phyloP scores from a whole-genome alignment of 2,888 invertebrate species.

The Oscheius onirici region DNA sequence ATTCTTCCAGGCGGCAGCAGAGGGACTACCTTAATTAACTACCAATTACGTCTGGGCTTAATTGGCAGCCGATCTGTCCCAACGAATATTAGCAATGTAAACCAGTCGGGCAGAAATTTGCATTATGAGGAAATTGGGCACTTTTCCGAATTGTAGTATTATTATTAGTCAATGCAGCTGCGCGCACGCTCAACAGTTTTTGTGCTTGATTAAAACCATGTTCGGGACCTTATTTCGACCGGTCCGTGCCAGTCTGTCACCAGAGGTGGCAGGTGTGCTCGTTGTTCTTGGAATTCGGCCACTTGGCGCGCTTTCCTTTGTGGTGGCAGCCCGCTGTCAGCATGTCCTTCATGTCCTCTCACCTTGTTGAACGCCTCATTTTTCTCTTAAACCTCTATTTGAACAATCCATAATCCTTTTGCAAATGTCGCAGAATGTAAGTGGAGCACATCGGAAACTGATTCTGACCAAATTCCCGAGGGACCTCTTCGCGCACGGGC shows the following conservation, averaged over 20 bases:
- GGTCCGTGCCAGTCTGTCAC: conserved; percentile 18
- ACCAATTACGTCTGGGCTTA: neutral
- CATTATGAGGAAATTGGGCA: neutral
- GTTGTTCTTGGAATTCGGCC: conserved; percentile 31
- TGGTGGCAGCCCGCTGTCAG: conserved; percentile 27
- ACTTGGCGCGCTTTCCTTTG: conserved; percentile 34
- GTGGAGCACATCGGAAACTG: conserved; percentile 13
- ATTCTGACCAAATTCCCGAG: conserved; percentile 10
- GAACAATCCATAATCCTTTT: neutral
- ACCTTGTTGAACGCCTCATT: too few species aligned
- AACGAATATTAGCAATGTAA: conserved; percentile 3
- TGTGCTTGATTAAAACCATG: neutral
- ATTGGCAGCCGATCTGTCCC: neutral
- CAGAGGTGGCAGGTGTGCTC: conserved; percentile 31
- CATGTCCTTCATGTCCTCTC: conserved; percentile 9
- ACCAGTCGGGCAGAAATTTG: neutral
- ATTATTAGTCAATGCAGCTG: too few species aligned
- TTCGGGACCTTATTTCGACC: conserved; percentile 2
- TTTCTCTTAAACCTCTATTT: too few species aligned
- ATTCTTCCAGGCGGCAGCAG: neutral
- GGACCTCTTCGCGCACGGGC: conserved; percentile 15
- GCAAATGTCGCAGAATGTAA: neutral
- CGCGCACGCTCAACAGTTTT: too few species aligned
- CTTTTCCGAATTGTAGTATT: too few species aligned
- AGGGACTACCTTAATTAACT: conserved; percentile 19